These are phyloP conservation scores for Terebella lapidaria DNA, from an alignment of 2,888 invertebrate genomes.

Conservation along the genomic window DNA sequence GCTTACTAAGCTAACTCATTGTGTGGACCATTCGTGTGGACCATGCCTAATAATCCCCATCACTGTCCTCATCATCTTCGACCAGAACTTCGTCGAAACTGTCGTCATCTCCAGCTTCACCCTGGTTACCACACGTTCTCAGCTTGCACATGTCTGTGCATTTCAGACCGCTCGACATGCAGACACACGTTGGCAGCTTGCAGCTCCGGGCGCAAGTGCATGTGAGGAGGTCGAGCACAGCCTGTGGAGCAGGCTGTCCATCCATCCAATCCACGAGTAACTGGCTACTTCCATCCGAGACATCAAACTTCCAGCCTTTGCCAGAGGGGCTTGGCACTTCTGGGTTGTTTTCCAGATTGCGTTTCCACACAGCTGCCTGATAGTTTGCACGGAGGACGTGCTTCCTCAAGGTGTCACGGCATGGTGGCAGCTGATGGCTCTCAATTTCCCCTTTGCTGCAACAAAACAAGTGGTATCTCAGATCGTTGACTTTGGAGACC, in stretches of 20 bases:
- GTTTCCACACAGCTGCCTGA: slow-evolving; percentile 22
- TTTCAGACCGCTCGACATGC: neutral
- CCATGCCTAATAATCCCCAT: no score
- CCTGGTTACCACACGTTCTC: neutral
- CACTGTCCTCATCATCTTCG: neutral
- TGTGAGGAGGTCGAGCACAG: neutral
- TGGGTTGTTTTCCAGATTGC: slow-evolving; percentile 2
- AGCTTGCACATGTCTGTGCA: slow-evolving; percentile 5
- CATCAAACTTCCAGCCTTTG: slow-evolving; percentile 2
- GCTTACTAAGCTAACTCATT: no score
- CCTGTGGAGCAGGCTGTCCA: neutral
- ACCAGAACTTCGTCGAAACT: neutral
- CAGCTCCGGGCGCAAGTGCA: slow-evolving; percentile 3
- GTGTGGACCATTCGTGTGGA: no score
- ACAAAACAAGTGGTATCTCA: slow-evolving; percentile 19
- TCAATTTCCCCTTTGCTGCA: slow-evolving; percentile 18
- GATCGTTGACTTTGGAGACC: slow-evolving; percentile 12
- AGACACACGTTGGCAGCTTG: neutral
- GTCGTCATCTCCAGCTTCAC: neutral
- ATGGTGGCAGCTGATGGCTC: slow-evolving; percentile 17
- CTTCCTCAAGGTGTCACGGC: slow-evolving; percentile 10
- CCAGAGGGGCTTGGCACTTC: slow-evolving; percentile 2
- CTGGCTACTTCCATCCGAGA: neutral
- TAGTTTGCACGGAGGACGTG: slow-evolving; percentile 22
- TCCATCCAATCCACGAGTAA: slow-evolving; percentile 4